Percentiles rank a stretch among this genome's conserved stretches.
Conservation (phyloP, 2,888 invertebrate species). For the Helicoverpa assulta region DNA sequence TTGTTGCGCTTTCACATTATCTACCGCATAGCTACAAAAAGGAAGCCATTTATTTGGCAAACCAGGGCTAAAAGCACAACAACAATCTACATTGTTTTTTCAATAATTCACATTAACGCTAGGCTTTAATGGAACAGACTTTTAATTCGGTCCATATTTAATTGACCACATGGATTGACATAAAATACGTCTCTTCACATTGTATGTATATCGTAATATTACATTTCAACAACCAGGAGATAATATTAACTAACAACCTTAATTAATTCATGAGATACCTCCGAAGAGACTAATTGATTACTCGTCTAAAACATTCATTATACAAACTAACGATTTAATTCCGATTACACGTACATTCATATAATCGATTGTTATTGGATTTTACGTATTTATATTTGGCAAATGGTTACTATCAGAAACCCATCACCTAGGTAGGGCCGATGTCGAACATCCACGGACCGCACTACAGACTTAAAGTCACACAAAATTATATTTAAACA, state of each 20-base stretch:
- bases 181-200: conserved; percentile 73
- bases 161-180: conserved; percentile 88
- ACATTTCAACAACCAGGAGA: conserved; percentile 87
- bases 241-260: conserved; percentile 82
- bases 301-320: conserved; percentile 78
- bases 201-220: conserved; percentile 71
- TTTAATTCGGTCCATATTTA: conserved; percentile 82
- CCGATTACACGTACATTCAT: conserved; percentile 64
- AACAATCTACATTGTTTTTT: conserved; percentile 68
- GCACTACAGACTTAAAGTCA: conserved; percentile 83
- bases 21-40: conserved; percentile 46
- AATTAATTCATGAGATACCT: conserved; percentile 84
- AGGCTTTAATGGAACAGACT: conserved; percentile 79
- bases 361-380: conserved; percentile 72
- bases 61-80: conserved; percentile 74
- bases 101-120: conserved; percentile 74
- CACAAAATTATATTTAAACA: conserved; percentile 68
- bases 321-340: conserved; percentile 70
- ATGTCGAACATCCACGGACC: conserved; percentile 79
- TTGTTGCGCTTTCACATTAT: conserved; percentile 19
- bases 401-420: conserved; percentile 79
- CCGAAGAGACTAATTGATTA: conserved; percentile 74
- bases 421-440: conserved; percentile 74
- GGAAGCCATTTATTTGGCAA: conserved; percentile 54
- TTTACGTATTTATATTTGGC: conserved; percentile 88